phyloP scores from a whole-genome alignment of 2,113 vertebrate genomes.

The Rhinolophus ferrumequinum region DNA sequence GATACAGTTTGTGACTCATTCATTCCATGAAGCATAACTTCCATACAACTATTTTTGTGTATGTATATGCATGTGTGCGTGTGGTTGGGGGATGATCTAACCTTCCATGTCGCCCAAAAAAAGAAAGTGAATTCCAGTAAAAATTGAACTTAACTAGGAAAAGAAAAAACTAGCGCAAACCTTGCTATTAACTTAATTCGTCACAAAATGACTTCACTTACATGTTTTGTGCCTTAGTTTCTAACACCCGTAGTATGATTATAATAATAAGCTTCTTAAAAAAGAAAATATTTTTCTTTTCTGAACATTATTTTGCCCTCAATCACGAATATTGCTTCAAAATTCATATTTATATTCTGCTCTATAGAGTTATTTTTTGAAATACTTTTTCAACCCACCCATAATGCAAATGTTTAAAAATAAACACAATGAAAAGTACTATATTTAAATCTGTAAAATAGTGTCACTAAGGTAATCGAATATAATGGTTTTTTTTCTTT shows the following conservation, averaged over 20 bases:
- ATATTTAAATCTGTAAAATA: background rate
- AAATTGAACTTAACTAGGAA: constrained; percentile 13
- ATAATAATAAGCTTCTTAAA: constrained; percentile 55
- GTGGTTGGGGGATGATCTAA: background rate
- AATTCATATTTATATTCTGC: constrained; percentile 18
- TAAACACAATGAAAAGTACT: background rate
- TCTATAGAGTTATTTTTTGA: constrained; percentile 45
- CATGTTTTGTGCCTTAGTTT: constrained; percentile 24
- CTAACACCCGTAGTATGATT: constrained; percentile 24
- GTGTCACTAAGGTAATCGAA: background rate
- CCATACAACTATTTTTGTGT: background rate
- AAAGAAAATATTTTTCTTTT: constrained; percentile 52
- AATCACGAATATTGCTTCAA: constrained; percentile 48
- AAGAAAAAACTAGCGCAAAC: background rate
- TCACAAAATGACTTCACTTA: constrained; percentile 48
- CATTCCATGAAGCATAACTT: background rate
- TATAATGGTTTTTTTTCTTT: background rate
- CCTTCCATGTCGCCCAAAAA: background rate
- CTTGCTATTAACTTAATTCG: constrained; percentile 32
- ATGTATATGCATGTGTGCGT: background rate
- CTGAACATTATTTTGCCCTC: constrained; percentile 58
- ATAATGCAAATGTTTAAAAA: constrained; percentile 20
- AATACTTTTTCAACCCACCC: background rate
- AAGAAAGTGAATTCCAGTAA: background rate
- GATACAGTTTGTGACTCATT: background rate